Evolutionary conservation across 2,888 invertebrate species (phyloP).

Genomic region (Calephelis perditalis): DNA sequence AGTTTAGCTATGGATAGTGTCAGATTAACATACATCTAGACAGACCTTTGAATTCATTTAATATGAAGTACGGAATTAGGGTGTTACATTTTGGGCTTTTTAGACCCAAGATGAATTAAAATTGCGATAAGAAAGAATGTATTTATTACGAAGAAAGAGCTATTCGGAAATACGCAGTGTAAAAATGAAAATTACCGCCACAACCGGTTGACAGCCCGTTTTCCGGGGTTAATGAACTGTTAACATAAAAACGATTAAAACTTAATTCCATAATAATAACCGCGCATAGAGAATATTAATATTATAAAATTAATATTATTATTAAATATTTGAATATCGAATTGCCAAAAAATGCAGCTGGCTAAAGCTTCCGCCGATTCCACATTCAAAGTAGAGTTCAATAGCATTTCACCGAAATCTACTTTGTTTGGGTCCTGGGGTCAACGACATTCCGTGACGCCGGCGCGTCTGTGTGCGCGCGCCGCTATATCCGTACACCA

Average conservation of each 20-base stretch:
- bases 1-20: too few species aligned
- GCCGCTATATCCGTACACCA: slow-evolving; percentile 45
- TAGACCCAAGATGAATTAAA: neutral
- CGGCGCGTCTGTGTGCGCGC: slow-evolving; percentile 59
- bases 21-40: too few species aligned
- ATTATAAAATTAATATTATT: slow-evolving; percentile 28
- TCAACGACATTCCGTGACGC: slow-evolving; percentile 67
- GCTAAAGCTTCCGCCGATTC: slow-evolving; percentile 51
- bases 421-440: slow-evolving; percentile 76
- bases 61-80: neutral
- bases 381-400: slow-evolving; percentile 72
- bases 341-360: slow-evolving; percentile 55
- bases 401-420: slow-evolving; percentile 76
- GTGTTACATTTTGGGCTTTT: too few species aligned
- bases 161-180: slow-evolving; percentile 20
- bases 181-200: slow-evolving; percentile 26
- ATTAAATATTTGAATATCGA: slow-evolving; percentile 32
- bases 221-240: slow-evolving; percentile 62
- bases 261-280: slow-evolving; percentile 22
- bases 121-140: neutral
- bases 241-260: slow-evolving; percentile 36
- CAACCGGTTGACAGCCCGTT: slow-evolving; percentile 46
- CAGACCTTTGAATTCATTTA: neutral
- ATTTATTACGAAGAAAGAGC: slow-evolving; percentile 6
- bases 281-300: neutral